These are phyloP conservation scores for Halcyon senegalensis DNA, from an alignment of 2,113 vertebrate species.

Conservation along the genomic window DNA sequence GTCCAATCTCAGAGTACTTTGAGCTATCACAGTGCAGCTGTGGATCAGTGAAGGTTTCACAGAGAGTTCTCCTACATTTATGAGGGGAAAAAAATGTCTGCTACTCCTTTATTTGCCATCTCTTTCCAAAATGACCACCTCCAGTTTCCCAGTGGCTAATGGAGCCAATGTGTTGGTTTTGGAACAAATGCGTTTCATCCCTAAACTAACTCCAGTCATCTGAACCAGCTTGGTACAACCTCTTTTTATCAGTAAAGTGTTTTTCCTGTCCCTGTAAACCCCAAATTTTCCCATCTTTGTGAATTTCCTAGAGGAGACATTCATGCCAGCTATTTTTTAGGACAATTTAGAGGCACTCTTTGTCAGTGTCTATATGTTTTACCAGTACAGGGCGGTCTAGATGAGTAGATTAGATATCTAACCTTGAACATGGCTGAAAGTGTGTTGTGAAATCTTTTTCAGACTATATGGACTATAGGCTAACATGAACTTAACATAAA, in stretches of 20 bases:
- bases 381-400: accelerated
- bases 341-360: background rate
- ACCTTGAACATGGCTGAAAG: background rate
- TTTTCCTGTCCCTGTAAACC: background rate
- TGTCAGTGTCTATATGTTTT: background rate
- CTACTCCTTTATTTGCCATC: background rate
- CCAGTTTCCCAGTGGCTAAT: background rate
- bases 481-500: background rate
- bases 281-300: background rate
- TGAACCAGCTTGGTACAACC: background rate
- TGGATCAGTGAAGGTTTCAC: background rate
- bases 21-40: background rate
- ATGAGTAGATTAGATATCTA: background rate
- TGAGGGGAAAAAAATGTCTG: accelerated
- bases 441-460: background rate
- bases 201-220: background rate
- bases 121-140: background rate
- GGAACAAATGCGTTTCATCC: background rate
- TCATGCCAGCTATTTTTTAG: background rate
- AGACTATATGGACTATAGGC: background rate
- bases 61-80: background rate
- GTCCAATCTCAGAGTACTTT: background rate
- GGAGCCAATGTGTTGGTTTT: background rate
- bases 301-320: background rate
- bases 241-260: background rate